Percentiles rank a stretch among this genome's conserved stretches.
Evolutionary conservation across 2,797 vertebrate species (phyloP).

Genomic region (Austrolebias charrua): DNA sequence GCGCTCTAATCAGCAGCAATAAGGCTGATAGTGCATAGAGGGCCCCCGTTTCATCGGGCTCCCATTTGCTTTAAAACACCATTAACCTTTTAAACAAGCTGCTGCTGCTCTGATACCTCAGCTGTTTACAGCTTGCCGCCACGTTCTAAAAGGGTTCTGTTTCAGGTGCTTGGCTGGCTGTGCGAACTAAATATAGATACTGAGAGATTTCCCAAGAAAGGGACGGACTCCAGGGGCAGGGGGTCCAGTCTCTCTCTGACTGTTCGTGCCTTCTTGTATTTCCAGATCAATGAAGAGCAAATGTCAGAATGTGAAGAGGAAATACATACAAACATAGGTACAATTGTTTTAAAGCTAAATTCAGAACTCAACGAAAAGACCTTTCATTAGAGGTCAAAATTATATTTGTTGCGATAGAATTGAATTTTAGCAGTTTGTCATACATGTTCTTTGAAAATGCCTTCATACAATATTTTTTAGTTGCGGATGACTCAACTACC

Average conservation of each 20-base stretch:
- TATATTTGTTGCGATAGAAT: too few species aligned
- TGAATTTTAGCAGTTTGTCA: too few species aligned
- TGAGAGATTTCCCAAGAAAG: slow-evolving; percentile 66
- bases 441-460: too few species aligned
- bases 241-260: slow-evolving; percentile 25
- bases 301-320: slow-evolving; percentile 7
- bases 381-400: too few species aligned
- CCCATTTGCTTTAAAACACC: slow-evolving; percentile 57
- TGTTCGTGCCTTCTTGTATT: slow-evolving; percentile 21
- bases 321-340: not conserved
- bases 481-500: too few species aligned
- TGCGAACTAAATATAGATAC: slow-evolving; percentile 70
- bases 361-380: not conserved
- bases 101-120: slow-evolving; percentile 65
- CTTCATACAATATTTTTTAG: too few species aligned
- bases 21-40: slow-evolving; percentile 22
- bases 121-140: slow-evolving; percentile 60
- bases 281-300: slow-evolving; percentile 20
- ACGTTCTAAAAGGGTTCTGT: slow-evolving; percentile 62
- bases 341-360: not conserved
- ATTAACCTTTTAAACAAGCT: slow-evolving; percentile 68
- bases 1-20: slow-evolving; percentile 46
- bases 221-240: slow-evolving; percentile 46
- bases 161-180: slow-evolving; percentile 64
- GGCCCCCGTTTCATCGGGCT: slow-evolving; percentile 54